A percentile compares a stretch with the other conserved stretches of the same genome.
Evolutionary conservation across 2,888 invertebrate genomes (phyloP).

Genomic region (Agriotes lineatus): DNA sequence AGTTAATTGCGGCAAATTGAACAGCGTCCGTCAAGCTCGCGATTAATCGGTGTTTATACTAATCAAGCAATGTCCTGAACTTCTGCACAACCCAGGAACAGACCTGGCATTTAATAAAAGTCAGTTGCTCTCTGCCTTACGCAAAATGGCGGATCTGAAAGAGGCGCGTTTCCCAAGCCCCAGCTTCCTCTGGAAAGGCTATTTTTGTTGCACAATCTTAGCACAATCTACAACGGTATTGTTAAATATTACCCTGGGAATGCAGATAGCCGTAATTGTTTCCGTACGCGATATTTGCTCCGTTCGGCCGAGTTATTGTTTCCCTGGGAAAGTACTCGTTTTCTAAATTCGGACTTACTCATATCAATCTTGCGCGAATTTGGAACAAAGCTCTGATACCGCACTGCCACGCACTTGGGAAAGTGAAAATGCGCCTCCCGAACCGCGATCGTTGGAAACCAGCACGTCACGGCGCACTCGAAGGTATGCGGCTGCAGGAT

Average conservation of each 20-base stretch:
- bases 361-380: no score
- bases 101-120: no score
- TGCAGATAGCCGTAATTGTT: constrained; percentile 27
- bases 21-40: no score
- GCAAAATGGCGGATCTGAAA: no score
- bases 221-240: constrained; percentile 28
- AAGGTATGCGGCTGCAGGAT: constrained; percentile 28
- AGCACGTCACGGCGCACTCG: constrained; percentile 14
- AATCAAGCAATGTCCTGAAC: no score
- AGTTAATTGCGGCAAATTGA: no score
- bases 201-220: constrained; percentile 17
- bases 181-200: constrained; percentile 15
- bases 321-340: constrained; percentile 13
- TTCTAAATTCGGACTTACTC: not conserved
- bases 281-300: constrained; percentile 6
- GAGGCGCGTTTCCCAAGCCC: constrained; percentile 9
- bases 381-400: no score
- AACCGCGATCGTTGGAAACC: no score
- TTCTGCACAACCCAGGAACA: no score
- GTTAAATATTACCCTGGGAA: constrained; percentile 30
- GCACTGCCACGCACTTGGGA: not conserved
- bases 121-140: no score
- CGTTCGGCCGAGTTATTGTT: not conserved
- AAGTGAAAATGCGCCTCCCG: no score
- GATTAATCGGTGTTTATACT: no score